Percentiles rank a stretch among this genome's conserved stretches.
phyloP scores from a whole-genome alignment of 1,140 invertebrate species.

The Micrasema longulum region DNA sequence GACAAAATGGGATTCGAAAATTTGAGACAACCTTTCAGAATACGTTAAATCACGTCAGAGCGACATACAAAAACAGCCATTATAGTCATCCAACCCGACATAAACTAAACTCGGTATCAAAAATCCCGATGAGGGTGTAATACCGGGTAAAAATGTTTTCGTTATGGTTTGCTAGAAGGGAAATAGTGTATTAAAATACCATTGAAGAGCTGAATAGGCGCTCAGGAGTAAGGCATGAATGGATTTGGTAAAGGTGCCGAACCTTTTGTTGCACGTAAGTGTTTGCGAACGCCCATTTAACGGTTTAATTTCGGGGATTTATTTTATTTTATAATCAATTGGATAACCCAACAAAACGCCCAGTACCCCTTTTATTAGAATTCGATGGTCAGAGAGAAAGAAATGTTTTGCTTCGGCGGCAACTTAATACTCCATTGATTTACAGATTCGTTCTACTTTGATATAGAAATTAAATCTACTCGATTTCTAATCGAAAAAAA shows the following conservation, averaged over 20 bases:
- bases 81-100: constrained; percentile 1
- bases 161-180: constrained; percentile 36
- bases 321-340: constrained; percentile 48
- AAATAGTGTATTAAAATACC: constrained; percentile 47
- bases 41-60: constrained; percentile 22
- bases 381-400: constrained; percentile 17
- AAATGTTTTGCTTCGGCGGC: constrained; percentile 9
- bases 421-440: constrained; percentile 25
- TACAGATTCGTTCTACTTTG: constrained; percentile 6
- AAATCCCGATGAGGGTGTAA: constrained; percentile 29
- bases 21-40: constrained; percentile 6
- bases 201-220: constrained; percentile 37
- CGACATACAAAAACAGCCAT: constrained; percentile 6
- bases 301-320: constrained; percentile 41
- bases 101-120: constrained; percentile 1
- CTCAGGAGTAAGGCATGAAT: constrained; percentile 25
- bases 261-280: constrained; percentile 41
- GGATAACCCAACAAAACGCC: constrained; percentile 46
- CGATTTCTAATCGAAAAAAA: too few relatives aligned
- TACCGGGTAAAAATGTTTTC: constrained; percentile 31
- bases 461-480: too few relatives aligned
- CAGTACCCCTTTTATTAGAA: constrained; percentile 21
- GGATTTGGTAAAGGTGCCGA: constrained; percentile 40
- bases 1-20: constrained; percentile 23
- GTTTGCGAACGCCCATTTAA: constrained; percentile 48